These are phyloP conservation scores for Hippoglossus hippoglossus DNA, from an alignment of 2,797 vertebrate genomes.

Conservation along the genomic window DNA sequence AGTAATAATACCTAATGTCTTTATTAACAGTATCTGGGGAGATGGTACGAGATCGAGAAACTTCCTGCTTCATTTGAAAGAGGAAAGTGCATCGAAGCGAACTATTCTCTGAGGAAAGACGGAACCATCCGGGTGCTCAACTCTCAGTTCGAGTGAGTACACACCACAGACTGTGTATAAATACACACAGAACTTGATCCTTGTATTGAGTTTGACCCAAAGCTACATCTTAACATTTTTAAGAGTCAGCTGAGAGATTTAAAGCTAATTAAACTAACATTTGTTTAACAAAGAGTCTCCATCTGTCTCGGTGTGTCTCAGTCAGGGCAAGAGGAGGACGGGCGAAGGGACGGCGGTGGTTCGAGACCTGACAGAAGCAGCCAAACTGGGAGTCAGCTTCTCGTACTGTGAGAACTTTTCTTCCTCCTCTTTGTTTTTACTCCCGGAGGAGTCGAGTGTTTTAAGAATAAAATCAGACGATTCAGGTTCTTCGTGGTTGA, in stretches of 20 bases:
- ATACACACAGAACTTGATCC: no score
- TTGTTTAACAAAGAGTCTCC: not conserved
- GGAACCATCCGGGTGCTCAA: constrained; percentile 88
- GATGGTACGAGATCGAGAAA: constrained; percentile 93
- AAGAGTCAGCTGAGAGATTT: no score
- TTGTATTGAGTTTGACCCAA: no score
- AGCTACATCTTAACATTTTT: no score
- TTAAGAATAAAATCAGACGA: no score
- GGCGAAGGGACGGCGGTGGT: constrained; percentile 85
- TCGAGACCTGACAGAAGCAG: constrained; percentile 80
- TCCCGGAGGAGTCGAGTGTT: no score
- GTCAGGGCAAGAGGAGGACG: constrained; percentile 81
- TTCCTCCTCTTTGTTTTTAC: not conserved
- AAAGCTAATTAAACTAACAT: no score
- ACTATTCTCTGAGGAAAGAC: constrained; percentile 83
- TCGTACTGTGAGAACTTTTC: constrained; percentile 86
- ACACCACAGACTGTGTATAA: no score
- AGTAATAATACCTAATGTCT: not conserved
- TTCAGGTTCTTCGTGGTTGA: no score
- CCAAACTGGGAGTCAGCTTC: constrained; percentile 90
- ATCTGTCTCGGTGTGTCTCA: constrained; percentile 54
- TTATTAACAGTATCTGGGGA: constrained; percentile 83
- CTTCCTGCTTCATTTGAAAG: constrained; percentile 86
- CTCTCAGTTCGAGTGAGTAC: constrained; percentile 84
- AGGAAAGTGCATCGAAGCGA: constrained; percentile 90